Base-by-base conservation (phyloP, 2,888 invertebrate genomes). In the Alentia gelatinosa region DNA sequence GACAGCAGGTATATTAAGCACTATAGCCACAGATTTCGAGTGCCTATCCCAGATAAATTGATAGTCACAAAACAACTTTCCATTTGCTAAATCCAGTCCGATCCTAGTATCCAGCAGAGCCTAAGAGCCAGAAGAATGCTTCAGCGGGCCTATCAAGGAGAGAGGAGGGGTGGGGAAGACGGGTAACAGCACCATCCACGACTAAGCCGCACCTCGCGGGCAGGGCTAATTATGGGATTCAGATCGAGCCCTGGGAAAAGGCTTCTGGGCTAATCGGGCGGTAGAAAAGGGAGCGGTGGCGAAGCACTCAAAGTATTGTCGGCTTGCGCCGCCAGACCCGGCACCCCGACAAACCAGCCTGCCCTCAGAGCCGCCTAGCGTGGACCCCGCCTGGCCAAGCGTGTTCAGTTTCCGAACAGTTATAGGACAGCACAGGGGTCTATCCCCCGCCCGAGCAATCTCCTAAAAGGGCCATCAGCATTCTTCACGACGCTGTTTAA, bases 251-350 rank as follows among this genome's bases (percentile, higher is more conserved):
- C 23, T 1, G 23, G 3, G 56, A 56, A n/a, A 56, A 56, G 56
- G 56, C 56, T 56, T 56, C 56, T 56, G n/a, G 56, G 56, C 56
- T 56, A 56, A 56, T 56, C 56, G 56, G n/a, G n/a, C 56, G 68
- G 68, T 4, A 30, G 30, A 30, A 30, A 1, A 26, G 68, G 30
- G 12, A 15, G 30, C 30, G 68, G 68, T 30, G 30, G 26, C 12
- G 68, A 68, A 68, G 30, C 26, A 26, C 30, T 68, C 5, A 12
- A 12, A 12, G 68, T 68, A 68, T 68, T 26, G 68, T 68, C 12
- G 12, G 30, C 5, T 12, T 30, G 12, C 30, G 12, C 68, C 30
- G 3, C 30, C 26, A 68, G 12, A 68, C 68, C 12, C n/a, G 3
- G 30, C 5, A 68, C 68, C 30, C 68, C 68, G n/a, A 30, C 30